Evolutionary conservation across 2,888 invertebrate species (phyloP).

Genomic region (Globia sparganii): DNA sequence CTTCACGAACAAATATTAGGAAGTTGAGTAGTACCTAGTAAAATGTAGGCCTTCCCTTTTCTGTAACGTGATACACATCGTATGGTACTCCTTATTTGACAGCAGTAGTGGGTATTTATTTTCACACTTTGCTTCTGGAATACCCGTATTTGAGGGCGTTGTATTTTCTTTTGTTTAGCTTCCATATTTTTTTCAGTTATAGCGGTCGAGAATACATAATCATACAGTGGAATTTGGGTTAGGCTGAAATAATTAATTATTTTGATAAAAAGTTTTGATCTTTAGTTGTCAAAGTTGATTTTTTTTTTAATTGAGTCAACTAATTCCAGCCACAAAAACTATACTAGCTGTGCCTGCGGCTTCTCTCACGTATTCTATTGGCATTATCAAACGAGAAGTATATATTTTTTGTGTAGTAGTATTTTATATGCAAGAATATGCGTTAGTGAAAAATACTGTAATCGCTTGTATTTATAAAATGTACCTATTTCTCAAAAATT

Average conservation of each 20-base stretch:
- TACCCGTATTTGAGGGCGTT: background rate
- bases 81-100: conserved; percentile 29
- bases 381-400: background rate
- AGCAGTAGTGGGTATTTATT: conserved; percentile 29
- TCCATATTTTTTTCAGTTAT: background rate
- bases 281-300: background rate
- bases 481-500: background rate
- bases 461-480: background rate
- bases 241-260: background rate
- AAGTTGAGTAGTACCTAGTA: conserved; percentile 45
- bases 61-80: conserved; percentile 33
- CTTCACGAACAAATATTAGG: conserved; percentile 59
- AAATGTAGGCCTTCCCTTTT: conserved; percentile 41
- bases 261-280: background rate
- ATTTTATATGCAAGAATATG: background rate
- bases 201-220: background rate
- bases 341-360: background rate
- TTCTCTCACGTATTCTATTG: background rate
- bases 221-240: background rate
- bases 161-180: background rate
- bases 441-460: background rate
- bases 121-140: conserved; percentile 14
- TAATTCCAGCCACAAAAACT: background rate
- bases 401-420: too few relatives aligned
- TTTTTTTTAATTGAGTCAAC: background rate